A percentile compares a stretch with the other conserved stretches of the same genome.
phyloP scores from a whole-genome alignment of 2,888 invertebrate species.

The Parascotia fuliginaria region DNA sequence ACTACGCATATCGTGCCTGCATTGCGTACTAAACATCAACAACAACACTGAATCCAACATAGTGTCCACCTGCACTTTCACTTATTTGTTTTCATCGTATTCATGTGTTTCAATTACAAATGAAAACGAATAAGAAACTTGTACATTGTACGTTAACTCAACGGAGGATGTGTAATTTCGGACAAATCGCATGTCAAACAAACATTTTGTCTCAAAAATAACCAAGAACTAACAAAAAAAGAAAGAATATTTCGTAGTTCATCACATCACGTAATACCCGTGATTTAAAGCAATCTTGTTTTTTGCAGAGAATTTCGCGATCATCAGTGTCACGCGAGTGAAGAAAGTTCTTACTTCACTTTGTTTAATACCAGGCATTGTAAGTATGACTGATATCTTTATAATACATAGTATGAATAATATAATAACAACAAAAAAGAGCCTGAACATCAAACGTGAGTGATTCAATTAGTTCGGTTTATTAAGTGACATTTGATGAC shows the following conservation, averaged over 20 bases:
- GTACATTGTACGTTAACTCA: constrained; percentile 24
- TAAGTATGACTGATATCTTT: not conserved
- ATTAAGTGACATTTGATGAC: constrained; percentile 37
- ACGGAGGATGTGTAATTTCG: constrained; percentile 34
- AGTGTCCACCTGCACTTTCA: constrained; percentile 35
- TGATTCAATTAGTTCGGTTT: constrained; percentile 39
- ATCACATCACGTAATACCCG: constrained; percentile 67
- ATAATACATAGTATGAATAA: constrained; percentile 6
- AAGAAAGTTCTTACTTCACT: constrained; percentile 41
- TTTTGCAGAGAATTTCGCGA: constrained; percentile 71
- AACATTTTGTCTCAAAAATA: constrained; percentile 62
- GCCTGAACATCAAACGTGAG: no score
- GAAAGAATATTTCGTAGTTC: constrained; percentile 62
- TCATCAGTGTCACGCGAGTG: constrained; percentile 71
- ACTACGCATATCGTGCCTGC: constrained; percentile 4
- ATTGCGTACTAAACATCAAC: constrained; percentile 13
- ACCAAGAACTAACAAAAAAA: constrained; percentile 59
- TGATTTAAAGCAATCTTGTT: constrained; percentile 75
- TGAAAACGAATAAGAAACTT: constrained; percentile 17
- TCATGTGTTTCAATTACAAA: constrained; percentile 21
- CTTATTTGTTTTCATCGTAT: constrained; percentile 34
- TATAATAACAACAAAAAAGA: no score
- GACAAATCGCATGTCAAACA: constrained; percentile 64
- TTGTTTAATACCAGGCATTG: constrained; percentile 25
- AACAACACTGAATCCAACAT: constrained; percentile 23